Conservation (phyloP, 1,140 invertebrate species). For the Aphelenchoides fujianensis region DNA sequence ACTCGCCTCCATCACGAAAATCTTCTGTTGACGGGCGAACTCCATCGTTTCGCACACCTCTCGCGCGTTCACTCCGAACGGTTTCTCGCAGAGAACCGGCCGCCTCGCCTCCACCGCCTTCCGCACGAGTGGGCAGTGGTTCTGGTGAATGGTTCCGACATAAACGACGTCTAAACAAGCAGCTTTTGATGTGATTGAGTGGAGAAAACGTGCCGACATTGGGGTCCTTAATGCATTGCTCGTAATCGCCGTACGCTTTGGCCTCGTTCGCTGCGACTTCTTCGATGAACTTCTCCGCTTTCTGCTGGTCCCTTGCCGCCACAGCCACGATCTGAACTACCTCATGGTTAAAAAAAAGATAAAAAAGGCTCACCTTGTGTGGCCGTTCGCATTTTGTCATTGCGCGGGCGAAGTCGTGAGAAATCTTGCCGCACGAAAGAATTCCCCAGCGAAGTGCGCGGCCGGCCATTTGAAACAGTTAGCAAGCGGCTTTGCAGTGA, state of each 20-base stretch:
- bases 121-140: constrained; percentile 71
- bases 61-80: constrained; percentile 72
- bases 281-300: constrained; percentile 74
- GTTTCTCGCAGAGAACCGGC: constrained; percentile 80
- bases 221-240: constrained; percentile 72
- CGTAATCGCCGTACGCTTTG: constrained; percentile 74
- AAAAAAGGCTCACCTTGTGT: constrained; percentile 16
- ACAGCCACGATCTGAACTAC: constrained; percentile 71
- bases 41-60: constrained; percentile 62
- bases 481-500: too few relatives aligned
- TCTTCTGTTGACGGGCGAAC: constrained; percentile 64
- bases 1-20: constrained; percentile 78
- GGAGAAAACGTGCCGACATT: constrained; percentile 79
- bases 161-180: too few relatives aligned
- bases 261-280: constrained; percentile 66
- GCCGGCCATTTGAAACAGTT: too few relatives aligned
- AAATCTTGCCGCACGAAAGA: constrained; percentile 72
- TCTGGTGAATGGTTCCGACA: constrained; percentile 49
- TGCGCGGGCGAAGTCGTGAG: constrained; percentile 76
- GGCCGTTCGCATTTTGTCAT: constrained; percentile 60
- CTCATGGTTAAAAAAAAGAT: not conserved
- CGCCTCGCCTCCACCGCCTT: constrained; percentile 74
- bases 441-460: too few relatives aligned
- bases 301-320: constrained; percentile 70
- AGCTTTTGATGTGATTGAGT: too few relatives aligned